Conservation (phyloP, 2,797 vertebrate genomes). For the Alosa sapidissima region DNA sequence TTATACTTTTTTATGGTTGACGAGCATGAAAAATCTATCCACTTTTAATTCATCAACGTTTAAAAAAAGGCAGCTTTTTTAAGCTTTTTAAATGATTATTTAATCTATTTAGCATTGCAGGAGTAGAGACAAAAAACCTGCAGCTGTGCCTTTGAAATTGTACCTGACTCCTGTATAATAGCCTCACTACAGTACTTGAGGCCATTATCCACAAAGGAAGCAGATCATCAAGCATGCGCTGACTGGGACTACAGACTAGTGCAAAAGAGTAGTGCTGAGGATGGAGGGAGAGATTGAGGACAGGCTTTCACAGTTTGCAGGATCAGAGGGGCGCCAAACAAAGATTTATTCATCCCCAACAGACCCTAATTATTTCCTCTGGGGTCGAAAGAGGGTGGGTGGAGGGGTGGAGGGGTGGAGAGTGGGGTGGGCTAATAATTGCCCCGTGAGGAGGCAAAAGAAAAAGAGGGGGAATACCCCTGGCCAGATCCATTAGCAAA, state of each 20-base stretch:
- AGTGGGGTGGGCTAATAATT: not conserved
- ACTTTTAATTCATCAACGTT: too few species aligned
- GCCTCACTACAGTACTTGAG: not conserved
- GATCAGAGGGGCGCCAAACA: constrained; percentile 61
- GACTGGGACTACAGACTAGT: not conserved
- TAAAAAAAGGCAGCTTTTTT: not conserved
- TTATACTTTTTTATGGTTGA: too few species aligned
- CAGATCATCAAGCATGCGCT: not conserved
- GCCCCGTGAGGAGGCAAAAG: not conserved
- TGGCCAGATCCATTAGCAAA: constrained; percentile 77
- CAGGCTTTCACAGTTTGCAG: not conserved
- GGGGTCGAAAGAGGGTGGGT: constrained; percentile 59
- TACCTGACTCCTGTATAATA: not conserved
- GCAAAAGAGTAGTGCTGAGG: not conserved
- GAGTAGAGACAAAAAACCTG: not conserved
- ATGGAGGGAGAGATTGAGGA: not conserved
- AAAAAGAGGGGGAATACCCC: constrained; percentile 63
- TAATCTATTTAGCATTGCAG: not conserved
- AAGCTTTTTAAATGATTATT: not conserved
- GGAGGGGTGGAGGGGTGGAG: constrained; percentile 43
- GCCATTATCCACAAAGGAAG: not conserved
- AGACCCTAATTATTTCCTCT: constrained; percentile 67
- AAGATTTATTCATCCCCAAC: constrained; percentile 74
- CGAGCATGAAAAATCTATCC: too few species aligned
- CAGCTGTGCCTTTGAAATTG: not conserved